phyloP scores from a whole-genome alignment of 1,140 invertebrate genomes.

The Saccostrea cuccullata region DNA sequence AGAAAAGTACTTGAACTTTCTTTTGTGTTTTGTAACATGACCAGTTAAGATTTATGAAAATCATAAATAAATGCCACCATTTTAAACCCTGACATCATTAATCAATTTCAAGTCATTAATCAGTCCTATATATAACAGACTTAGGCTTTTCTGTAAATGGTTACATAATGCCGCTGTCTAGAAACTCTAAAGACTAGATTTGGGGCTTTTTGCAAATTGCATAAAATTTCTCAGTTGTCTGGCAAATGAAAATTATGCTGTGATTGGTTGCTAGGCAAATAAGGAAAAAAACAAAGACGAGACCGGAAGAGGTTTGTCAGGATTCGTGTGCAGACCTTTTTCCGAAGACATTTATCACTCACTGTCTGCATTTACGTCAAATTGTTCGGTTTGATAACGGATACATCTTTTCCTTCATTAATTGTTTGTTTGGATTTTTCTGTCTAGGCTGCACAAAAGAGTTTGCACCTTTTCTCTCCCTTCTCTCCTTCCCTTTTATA shows the following conservation, averaged over 20 bases:
- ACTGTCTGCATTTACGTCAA: neutral
- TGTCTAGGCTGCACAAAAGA: neutral
- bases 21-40: neutral
- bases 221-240: neutral
- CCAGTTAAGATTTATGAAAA: slow-evolving; percentile 22
- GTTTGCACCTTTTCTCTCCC: neutral
- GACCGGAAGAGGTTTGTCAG: slow-evolving; percentile 2
- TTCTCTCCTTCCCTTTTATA: neutral
- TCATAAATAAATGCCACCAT: slow-evolving; percentile 23
- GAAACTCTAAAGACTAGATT: neutral
- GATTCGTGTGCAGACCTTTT: slow-evolving; percentile 15
- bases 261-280: slow-evolving; percentile 11
- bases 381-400: neutral
- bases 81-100: slow-evolving; percentile 25
- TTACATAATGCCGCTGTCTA: neutral
- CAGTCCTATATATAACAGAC: neutral
- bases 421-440: slow-evolving; percentile 27
- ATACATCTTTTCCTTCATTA: neutral
- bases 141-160: neutral
- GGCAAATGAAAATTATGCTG: neutral
- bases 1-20: neutral
- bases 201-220: neutral
- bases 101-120: slow-evolving; percentile 32
- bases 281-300: slow-evolving; percentile 1
- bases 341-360: slow-evolving; percentile 1